Evolutionary conservation across 2,888 invertebrate species (phyloP), one percentile per base, ranked within the genome.

Genomic region (Lobophora halterata): DNA sequence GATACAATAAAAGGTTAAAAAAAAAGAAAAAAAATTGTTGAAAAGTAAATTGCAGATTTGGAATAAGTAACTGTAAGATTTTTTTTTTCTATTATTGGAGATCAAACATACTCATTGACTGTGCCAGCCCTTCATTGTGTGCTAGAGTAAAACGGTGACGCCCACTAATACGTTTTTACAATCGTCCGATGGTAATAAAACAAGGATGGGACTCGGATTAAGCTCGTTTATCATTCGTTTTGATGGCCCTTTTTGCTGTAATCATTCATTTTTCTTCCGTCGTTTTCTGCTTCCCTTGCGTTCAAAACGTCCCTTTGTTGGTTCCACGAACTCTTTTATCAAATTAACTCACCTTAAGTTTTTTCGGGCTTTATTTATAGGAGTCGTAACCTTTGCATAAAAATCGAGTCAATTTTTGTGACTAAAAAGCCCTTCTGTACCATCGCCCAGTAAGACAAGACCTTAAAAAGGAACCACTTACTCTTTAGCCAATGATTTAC

Each of bases 191-290:
- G 75, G 82, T 77, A 85, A 86, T 86, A 86, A 86, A 87, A 85
- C 85, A 81, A 78, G 79, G 83, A 85, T 79, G 74, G 80, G 68
- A 45, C 76, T 71, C 64, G 80, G 82, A 85, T 86, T 86, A 85
- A 81, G 80, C 77, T 85, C 86, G 80, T 87, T 83, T 82, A 87
- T 87, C 86, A 87, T 85, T 82, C 83, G 80, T 80, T 81, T 77
- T 85, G 85, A 87, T 85, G 77, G 83, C 82, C 81, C 76, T 86
- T 86, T 85, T 86, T 86, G 85, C 81, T 71, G 80, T 83, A 85
- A 87, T 87, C 86, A 83, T 85, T 87, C 86, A 87, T 86, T 87
- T 86, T 82, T 85, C 83, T 81, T 83, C 85, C 77, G 77, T 79
- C 79, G 77, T 80, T 79, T 79, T 80, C 79, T 77, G 74, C 77